Base-by-base conservation (phyloP, 1,140 invertebrate species). In the Triops cancriformis region DNA sequence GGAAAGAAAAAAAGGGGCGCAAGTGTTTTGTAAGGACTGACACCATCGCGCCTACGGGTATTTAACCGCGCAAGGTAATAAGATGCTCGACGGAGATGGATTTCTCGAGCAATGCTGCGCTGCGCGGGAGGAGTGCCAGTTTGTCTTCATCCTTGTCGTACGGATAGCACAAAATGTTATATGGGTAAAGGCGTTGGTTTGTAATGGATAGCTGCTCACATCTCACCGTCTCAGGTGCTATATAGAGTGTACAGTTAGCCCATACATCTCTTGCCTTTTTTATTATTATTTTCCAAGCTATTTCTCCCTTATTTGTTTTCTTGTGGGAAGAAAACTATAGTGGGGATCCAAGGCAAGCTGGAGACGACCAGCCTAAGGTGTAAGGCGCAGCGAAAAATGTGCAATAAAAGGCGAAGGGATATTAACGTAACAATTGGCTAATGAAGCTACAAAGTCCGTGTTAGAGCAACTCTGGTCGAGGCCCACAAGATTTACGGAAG, bases 201-300 rank as follows among this genome's bases (percentile, higher is more conserved):
- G 51, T 64, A 64, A 64, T 64, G 51, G 51, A 64, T 64, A 64
- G 51, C 51, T 64, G 18, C 51, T 64, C 51, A 64, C 51, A 64
- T 64, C 51, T 64, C 51, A 64, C 51, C 51, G 51, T 64, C 51
- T 64, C 51, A n/a, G 51, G 51, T 64, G 51, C 51, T 64, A 64
- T 64, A 64, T 64, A 64, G 51, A 64, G n/a, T 64, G 51, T 64
- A 64, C n/a, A 64, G 51, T 64, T 64, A 64, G 51, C 51, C 51
- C 51, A 64, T 64, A 64, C 51, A 23, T 64, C 51, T 64, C 51
- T 23, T 23, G 10, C 51, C 23, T 18, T 23, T 64, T 64, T 23
- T 64, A n/a, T 64, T 45, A 12, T 4, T 23, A 9, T 0, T 23
- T 10, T 64, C 23, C 18, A 6, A 64, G 23, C 23, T 64, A 6